These are phyloP conservation scores for Hormaphis cornu DNA, from an alignment of 1,140 invertebrate genomes.

Conservation along the genomic window DNA sequence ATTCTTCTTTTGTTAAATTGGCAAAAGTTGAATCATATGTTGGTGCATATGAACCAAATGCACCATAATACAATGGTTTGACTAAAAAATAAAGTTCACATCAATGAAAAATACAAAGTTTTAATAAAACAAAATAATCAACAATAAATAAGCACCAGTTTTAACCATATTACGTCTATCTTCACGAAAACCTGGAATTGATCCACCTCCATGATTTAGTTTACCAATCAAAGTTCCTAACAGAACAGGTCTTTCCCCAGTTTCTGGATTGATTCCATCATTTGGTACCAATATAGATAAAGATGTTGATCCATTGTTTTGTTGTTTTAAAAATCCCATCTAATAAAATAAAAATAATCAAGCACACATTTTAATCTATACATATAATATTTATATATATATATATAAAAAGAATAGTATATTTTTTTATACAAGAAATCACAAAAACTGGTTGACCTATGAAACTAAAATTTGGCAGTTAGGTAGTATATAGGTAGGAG, in stretches of 20 bases:
- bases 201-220: constrained; percentile 64
- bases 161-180: constrained; percentile 81
- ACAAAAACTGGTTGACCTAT: too few relatives aligned
- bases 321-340: constrained; percentile 72
- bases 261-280: constrained; percentile 56
- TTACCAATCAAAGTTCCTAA: constrained; percentile 67
- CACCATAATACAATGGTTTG: constrained; percentile 85
- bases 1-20: constrained; percentile 86
- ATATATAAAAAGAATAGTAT: too few relatives aligned
- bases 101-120: constrained; percentile 13
- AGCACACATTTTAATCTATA: too few relatives aligned
- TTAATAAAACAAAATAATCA: neutral
- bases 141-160: constrained; percentile 45
- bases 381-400: too few relatives aligned
- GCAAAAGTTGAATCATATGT: constrained; percentile 91
- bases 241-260: constrained; percentile 67
- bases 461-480: too few relatives aligned
- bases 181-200: constrained; percentile 64
- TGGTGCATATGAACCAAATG: constrained; percentile 91
- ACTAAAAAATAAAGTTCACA: constrained; percentile 47
- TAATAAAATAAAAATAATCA: too few relatives aligned
- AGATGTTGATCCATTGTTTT: constrained; percentile 75
- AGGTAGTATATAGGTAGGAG: too few relatives aligned
- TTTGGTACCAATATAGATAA: constrained; percentile 77
- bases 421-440: too few relatives aligned